Conservation (phyloP, 2,113 vertebrate genomes). For the Stigmatopora nigra region DNA sequence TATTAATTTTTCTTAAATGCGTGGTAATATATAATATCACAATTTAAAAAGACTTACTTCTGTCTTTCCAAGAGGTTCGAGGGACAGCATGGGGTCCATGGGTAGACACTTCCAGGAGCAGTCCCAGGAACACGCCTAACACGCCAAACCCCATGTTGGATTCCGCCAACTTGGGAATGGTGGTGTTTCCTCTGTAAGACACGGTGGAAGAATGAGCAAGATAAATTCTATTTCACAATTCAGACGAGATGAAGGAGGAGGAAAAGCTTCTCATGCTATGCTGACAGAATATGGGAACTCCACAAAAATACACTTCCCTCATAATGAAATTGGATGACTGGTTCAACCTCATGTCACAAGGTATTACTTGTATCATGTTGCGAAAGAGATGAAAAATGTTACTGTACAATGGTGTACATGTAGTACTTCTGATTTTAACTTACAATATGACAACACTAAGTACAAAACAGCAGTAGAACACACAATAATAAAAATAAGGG, state of each 20-base stretch:
- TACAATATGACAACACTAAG: too few species aligned
- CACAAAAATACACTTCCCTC: conserved; percentile 39
- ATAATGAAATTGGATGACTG: conserved; percentile 13
- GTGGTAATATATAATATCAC: not conserved
- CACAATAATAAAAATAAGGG: too few species aligned
- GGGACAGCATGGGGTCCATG: conserved; percentile 80
- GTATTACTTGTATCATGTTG: conserved; percentile 4
- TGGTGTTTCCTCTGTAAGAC: conserved; percentile 71
- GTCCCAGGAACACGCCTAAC: conserved; percentile 69
- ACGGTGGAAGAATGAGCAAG: conserved; percentile 9
- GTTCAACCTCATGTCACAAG: conserved; percentile 21
- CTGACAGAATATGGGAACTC: not conserved
- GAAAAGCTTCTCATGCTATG: conserved; percentile 11
- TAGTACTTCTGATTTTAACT: too few species aligned
- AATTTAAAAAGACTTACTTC: conserved; percentile 68
- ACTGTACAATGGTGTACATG: not conserved
- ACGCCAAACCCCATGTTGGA: conserved; percentile 69
- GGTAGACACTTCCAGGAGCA: conserved; percentile 71
- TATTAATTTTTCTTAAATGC: not conserved
- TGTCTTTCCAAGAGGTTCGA: conserved; percentile 84
- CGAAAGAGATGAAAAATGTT: not conserved
- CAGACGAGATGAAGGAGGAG: not conserved
- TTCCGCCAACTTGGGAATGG: conserved; percentile 67
- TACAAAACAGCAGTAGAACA: too few species aligned
- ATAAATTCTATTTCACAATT: not conserved